Base-by-base conservation (phyloP, 1,140 invertebrate species). In the Rhynchophorus ferrugineus region DNA sequence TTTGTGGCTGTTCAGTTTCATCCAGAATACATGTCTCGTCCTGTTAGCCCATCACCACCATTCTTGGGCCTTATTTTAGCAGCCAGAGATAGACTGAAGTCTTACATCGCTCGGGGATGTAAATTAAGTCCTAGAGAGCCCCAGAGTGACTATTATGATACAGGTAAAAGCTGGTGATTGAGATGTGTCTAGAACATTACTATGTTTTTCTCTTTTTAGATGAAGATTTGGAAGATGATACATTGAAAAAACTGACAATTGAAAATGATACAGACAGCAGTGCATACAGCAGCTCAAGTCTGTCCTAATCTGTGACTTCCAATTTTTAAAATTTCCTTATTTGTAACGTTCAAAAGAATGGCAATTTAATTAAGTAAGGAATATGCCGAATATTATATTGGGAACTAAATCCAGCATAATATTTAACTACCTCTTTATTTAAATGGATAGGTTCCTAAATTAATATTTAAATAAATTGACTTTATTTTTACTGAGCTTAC, bases 1-100 rank as follows among this genome's bases (percentile, higher is more conserved):
- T 99, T 89, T 72, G 88, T 97, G 9, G 91, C 87, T 0, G 93
- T 94, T 0, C 97, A 99, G 71, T 99, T 89, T 70, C 96, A 99
- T 73, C 96, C 96, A 0, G 96, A 99, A 70, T 99, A 98, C 71
- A 75, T 97, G 42, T 95, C 91, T 1, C 77, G 95, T 1, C 95
- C 96, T 0, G 71, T 97, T 43, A 87, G 85, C 57, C 95, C 96
- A 0, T 96, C 92, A 22, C 90, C 96, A 2, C 93, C 94, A 3
- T 99, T 97, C 67, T 73, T 98, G 48, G 97, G 97, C 44, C 75
- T 99, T 1, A 84, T 99, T 58, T 74, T 97, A 43, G 90, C 92
- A 7, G 82, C 91, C 1, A 79, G 83, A 48, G 83, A 83, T 13
- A 86, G 87, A 69, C 71, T 94, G 16, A 76, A 82, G 21, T 71